Conservation (phyloP, 2,797 vertebrate genomes). For the Pithecia hirsuta region DNA sequence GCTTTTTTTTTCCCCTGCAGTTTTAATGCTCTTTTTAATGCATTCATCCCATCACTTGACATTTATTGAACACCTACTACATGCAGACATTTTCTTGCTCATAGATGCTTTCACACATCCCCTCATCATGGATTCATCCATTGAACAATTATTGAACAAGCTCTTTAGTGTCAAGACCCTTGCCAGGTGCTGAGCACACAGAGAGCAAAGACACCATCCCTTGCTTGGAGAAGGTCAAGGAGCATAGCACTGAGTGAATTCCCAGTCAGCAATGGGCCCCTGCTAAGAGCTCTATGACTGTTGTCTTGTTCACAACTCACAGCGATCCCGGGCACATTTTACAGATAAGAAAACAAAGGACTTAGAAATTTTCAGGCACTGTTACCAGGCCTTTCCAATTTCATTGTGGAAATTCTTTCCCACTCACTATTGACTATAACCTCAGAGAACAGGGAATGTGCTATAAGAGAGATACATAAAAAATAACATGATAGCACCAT, state of each 20-base stretch:
- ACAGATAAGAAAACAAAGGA: background rate
- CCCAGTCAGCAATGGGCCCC: background rate
- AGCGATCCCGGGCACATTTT: background rate
- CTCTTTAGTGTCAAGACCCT: background rate
- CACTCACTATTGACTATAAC: background rate
- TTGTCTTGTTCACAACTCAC: background rate
- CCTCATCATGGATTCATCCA: background rate
- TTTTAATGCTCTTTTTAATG: background rate
- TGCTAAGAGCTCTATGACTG: background rate
- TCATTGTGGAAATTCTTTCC: background rate
- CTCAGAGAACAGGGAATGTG: background rate
- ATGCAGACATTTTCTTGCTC: background rate
- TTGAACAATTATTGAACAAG: background rate
- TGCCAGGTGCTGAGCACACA: background rate
- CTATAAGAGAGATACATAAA: background rate
- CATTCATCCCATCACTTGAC: background rate
- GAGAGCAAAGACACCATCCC: background rate
- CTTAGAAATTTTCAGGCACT: background rate
- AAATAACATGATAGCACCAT: background rate
- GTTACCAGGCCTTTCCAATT: background rate
- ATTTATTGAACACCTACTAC: background rate
- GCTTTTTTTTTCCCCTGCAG: background rate
- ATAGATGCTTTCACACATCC: background rate
- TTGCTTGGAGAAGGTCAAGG: background rate
- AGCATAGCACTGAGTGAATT: background rate